Evolutionary conservation across 2,797 vertebrate species (phyloP), one percentile per base, ranked within the genome.

Genomic region (Prunella strophiata): DNA sequence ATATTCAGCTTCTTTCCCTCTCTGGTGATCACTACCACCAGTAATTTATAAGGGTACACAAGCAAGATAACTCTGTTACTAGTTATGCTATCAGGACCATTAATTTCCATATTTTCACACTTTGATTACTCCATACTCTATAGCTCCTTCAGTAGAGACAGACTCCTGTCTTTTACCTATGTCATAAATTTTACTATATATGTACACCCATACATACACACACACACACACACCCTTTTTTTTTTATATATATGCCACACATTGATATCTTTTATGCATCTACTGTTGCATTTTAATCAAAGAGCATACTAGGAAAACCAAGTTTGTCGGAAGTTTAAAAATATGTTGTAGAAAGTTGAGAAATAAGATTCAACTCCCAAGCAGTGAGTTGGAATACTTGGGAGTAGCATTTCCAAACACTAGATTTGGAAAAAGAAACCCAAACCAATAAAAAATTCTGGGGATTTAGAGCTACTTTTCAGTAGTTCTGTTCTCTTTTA

Each of bases 221-320:
- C 5, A 34, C 10, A 36, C 36, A 34, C 34, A 34, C 34, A 34
- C 1, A 4, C 0, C 3, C 3, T 0, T 4, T 17, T 36, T 47
- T 51, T 51, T 16, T 58, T 38, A 13, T 16, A 57, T 3, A 5
- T 29, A 22, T 43, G 10, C n/a, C 22, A 36, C 11, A 40, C 13
- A 47, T 16, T 17, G 10, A 65, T 74, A 13, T 32, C 36, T 88
- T 83, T 75, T 45, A 29, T 30, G 2, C 38, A 61, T 30, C 30
- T 54, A 40, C 23, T 57, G 9, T 5, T 68, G 12, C 54, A 85
- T 77, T 89, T 82, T 63, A 63, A 74, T 45, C 25, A 87, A 89
- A 48, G 26, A 77, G 5, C 7, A 25, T 30, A 51, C 23, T 25
- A 63, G 57, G 20, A 76, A 94, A 92, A 82, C 3, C 22, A 58